These are phyloP conservation scores for Heterochromis multidens DNA, from an alignment of 2,113 vertebrate genomes.

Conservation along the genomic window DNA sequence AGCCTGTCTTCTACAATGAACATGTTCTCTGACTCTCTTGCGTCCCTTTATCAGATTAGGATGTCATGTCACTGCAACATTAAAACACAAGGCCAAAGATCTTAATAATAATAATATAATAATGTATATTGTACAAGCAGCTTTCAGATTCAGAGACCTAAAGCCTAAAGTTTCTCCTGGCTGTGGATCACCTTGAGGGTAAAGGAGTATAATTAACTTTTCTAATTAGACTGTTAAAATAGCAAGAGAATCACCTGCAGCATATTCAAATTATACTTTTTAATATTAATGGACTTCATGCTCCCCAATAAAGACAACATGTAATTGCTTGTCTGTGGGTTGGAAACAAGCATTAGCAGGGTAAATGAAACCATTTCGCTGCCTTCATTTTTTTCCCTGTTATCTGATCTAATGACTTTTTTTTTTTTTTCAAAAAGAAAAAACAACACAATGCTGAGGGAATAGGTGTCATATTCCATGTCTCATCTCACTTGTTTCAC, in stretches of 20 bases:
- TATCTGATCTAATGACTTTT: neutral
- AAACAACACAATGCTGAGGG: neutral
- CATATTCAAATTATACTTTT: constrained; percentile 22
- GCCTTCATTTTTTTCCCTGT: neutral
- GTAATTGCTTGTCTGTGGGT: constrained; percentile 23
- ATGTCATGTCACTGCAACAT: neutral
- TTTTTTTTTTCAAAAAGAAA: neutral
- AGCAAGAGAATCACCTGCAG: constrained; percentile 38
- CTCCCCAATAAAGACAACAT: constrained; percentile 11
- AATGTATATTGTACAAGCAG: neutral
- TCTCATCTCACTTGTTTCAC: constrained; percentile 13
- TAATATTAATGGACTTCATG: constrained; percentile 22
- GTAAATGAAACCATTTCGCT: constrained; percentile 22
- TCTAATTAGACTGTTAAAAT: constrained; percentile 48
- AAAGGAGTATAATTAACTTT: constrained; percentile 47
- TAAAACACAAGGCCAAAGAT: neutral
- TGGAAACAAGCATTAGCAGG: neutral
- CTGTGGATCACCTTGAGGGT: constrained; percentile 15
- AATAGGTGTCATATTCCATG: neutral
- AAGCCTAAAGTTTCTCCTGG: neutral
- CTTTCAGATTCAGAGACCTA: neutral
- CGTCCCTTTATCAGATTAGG: constrained; percentile 6
- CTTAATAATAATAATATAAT: too few relatives aligned
- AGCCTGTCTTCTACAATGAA: neutral
- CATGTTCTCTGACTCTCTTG: neutral